Evolutionary conservation across 1,140 invertebrate species (phyloP), one percentile per base, ranked within the genome.

Genomic region (Chironomus striatipennis): DNA sequence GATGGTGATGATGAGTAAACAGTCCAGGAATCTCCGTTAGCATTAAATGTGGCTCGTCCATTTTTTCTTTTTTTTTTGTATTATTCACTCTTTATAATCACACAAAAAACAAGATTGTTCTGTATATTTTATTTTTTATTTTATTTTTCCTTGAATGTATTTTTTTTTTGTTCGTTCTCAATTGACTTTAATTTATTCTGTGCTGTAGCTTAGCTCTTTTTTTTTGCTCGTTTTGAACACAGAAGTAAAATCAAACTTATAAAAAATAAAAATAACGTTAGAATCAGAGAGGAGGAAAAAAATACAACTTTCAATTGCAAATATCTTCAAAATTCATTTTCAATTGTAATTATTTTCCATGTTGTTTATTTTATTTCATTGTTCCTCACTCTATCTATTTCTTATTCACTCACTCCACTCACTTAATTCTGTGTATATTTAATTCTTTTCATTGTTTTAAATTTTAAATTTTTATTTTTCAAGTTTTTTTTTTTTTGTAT

Each of bases 321-420:
- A 70, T 70, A 20, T 70, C 18, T 70, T 70, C 65, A 70, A 70
- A 70, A 70, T 70, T 70, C 65, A 70, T 70, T 70, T 70, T 70
- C 64, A 67, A 67, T 67, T 67, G 64, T 67, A 67, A 67, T 67
- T 67, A 67, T 67, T 67, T 67, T 20, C n/a, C n/a, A 20, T n/a
- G n/a, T n/a, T n/a, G n/a, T n/a, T n/a, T n/a, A n/a, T n/a, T n/a
- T n/a, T n/a, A n/a, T n/a, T n/a, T 67, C n/a, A n/a, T 57, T 57
- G 9, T 10, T 57, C 24, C 24, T 34, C 24, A 34, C 24, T 34
- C 24, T 34, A 34, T 34, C 24, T 34, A 1, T 34, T 34, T 2
- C 5, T 34, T 5, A 34, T 5, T 34, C 24, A 34, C 24, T 34
- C 24, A 34, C 24, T 34, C 24, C 24, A 34, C 24, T 34, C 24